Evolutionary conservation across 2,797 vertebrate species (phyloP).

Genomic region (Intellagama lesueurii): DNA sequence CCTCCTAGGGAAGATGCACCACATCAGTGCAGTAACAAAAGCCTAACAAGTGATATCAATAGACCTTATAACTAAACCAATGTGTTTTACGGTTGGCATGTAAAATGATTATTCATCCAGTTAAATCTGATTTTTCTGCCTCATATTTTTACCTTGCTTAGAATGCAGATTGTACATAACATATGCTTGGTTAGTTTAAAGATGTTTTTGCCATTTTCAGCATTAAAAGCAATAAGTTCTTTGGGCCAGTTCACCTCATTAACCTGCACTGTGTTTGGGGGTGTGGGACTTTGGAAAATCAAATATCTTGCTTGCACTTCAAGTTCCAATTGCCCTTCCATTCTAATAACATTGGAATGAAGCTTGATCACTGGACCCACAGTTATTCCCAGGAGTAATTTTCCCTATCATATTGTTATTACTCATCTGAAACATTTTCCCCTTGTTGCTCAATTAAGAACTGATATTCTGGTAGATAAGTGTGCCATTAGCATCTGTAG

Average conservation of each 20-base stretch:
- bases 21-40: background rate
- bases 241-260: constrained; percentile 7
- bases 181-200: background rate
- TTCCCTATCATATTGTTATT: background rate
- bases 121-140: constrained; percentile 11
- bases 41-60: background rate
- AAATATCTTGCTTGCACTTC: background rate
- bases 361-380: background rate
- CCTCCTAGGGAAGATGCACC: background rate
- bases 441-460: background rate
- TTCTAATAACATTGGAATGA: background rate
- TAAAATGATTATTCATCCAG: constrained; percentile 3
- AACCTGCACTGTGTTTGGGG: background rate
- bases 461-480: background rate
- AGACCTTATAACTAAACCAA: background rate
- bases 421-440: background rate
- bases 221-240: background rate
- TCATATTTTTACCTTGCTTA: constrained; percentile 7
- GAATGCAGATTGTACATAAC: background rate
- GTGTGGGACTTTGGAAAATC: background rate
- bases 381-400: background rate
- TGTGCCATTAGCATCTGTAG: background rate
- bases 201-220: background rate
- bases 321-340: background rate
- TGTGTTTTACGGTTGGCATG: background rate